Percentiles rank a stretch among this genome's conserved stretches.
phyloP scores from a whole-genome alignment of 37 sponge, comb jelly and placozoan genomes.

The Petrosia ficiformis region DNA sequence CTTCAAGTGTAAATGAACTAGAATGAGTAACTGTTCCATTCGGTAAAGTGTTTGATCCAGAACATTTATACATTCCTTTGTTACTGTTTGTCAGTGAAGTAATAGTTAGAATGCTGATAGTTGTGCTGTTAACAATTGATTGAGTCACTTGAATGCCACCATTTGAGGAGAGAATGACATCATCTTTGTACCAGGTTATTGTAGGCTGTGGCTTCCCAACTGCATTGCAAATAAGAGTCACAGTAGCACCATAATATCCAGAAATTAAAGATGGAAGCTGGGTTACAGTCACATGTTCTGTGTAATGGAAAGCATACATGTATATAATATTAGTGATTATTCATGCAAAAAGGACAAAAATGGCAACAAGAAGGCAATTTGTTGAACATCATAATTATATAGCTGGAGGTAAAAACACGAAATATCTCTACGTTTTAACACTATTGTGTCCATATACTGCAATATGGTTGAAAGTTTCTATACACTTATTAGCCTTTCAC shows the following conservation, averaged over 20 bases:
- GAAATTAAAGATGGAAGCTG: neutral
- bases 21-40: slow-evolving; percentile 15
- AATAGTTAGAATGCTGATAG: neutral
- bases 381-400: too few relatives aligned
- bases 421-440: too few relatives aligned
- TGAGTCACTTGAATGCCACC: neutral
- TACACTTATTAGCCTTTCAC: too few relatives aligned
- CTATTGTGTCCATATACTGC: too few relatives aligned
- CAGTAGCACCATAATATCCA: neutral
- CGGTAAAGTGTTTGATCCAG: neutral
- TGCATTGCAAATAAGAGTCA: neutral
- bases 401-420: too few relatives aligned
- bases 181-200: slow-evolving; percentile 1
- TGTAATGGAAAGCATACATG: too few relatives aligned
- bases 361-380: too few relatives aligned
- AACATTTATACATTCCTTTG: neutral
- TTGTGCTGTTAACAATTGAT: neutral
- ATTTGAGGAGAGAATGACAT: neutral
- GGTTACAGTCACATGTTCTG: neutral
- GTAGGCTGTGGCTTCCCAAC: neutral
- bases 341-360: too few relatives aligned
- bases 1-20: neutral
- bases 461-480: too few relatives aligned
- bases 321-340: too few relatives aligned
- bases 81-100: neutral